A percentile compares a stretch with the other conserved stretches of the same genome.
These are phyloP conservation scores for Icerya purchasi DNA, from an alignment of 2,888 invertebrate species.

Conservation along the genomic window DNA sequence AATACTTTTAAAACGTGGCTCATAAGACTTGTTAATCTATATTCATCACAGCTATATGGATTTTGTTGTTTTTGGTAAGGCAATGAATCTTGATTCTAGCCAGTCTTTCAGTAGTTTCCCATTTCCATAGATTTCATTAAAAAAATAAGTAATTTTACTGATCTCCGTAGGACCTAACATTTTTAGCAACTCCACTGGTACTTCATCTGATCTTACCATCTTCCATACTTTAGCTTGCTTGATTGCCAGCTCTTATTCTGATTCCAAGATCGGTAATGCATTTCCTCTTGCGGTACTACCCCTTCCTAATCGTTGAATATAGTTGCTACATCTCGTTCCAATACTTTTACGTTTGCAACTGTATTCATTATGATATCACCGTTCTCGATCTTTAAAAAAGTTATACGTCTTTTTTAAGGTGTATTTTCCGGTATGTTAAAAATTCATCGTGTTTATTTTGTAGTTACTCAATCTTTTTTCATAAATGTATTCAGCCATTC, in stretches of 20 bases:
- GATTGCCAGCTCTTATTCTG: neutral
- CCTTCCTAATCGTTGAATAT: neutral
- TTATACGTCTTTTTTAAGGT: neutral
- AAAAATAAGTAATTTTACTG: neutral
- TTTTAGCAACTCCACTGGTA: neutral
- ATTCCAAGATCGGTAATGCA: neutral
- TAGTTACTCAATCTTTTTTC: neutral
- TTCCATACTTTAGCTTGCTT: neutral
- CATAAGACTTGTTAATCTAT: no score
- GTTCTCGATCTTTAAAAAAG: neutral
- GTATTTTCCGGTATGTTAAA: neutral
- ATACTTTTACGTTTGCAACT: neutral
- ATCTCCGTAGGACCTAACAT: neutral
- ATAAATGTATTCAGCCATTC: neutral
- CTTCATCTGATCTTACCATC: neutral
- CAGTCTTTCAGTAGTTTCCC: neutral
- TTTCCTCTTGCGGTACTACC: neutral
- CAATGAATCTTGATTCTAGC: neutral
- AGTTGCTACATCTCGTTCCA: neutral
- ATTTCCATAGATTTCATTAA: neutral
- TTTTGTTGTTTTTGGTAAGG: no score
- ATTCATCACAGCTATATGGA: no score
- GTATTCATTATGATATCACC: neutral
- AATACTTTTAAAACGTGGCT: neutral
- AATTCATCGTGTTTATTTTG: neutral